These are phyloP conservation scores for Chrysina gloriosa DNA, from an alignment of 2,888 invertebrate species.

Conservation along the genomic window DNA sequence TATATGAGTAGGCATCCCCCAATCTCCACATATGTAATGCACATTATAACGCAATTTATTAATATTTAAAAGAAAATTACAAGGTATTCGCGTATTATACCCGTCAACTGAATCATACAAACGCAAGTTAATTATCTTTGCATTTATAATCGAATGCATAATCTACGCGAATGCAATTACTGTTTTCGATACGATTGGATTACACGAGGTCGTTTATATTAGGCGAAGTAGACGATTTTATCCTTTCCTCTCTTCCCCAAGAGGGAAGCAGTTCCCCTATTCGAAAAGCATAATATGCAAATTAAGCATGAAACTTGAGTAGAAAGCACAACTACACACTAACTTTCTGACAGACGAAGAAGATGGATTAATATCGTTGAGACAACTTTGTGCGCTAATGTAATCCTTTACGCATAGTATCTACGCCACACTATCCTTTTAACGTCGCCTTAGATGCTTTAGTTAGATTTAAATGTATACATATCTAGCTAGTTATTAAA, in stretches of 20 bases:
- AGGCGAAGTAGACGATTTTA: constrained; percentile 30
- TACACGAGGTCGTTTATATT: background rate
- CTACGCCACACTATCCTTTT: constrained; percentile 29
- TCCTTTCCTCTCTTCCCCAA: constrained; percentile 10
- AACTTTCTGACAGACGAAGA: constrained; percentile 39
- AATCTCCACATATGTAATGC: too few relatives aligned
- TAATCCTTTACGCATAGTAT: constrained; percentile 39
- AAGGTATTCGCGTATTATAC: too few relatives aligned
- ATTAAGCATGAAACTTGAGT: constrained; percentile 38
- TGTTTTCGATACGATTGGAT: constrained; percentile 1
- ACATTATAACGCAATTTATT: too few relatives aligned
- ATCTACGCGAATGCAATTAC: background rate
- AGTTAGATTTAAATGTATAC: constrained; percentile 22
- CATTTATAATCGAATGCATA: background rate
- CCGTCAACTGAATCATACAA: background rate
- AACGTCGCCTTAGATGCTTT: constrained; percentile 20
- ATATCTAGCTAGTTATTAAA: background rate
- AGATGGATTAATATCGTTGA: constrained; percentile 40
- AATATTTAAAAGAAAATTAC: too few relatives aligned
- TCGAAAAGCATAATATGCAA: constrained; percentile 38
- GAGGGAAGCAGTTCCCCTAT: background rate
- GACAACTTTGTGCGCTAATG: constrained; percentile 33
- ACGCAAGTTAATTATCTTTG: background rate
- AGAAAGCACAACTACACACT: constrained; percentile 35
- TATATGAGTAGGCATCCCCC: too few relatives aligned